Percentiles rank a stretch among this genome's conserved stretches.
phyloP scores from a whole-genome alignment of 1,140 invertebrate genomes.

The Halictus rubicundus region DNA sequence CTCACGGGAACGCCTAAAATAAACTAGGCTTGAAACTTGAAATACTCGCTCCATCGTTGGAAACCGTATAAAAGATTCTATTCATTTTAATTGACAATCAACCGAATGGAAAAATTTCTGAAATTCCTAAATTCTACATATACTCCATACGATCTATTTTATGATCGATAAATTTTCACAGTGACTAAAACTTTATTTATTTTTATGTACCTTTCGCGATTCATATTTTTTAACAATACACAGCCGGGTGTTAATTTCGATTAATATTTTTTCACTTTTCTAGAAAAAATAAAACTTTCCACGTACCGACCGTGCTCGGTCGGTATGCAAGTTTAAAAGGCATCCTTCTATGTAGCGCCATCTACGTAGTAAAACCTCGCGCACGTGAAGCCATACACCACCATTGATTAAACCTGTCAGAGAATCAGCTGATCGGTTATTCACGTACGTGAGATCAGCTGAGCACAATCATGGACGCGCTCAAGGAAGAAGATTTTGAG shows the following conservation, averaged over 20 bases:
- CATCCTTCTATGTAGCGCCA: constrained; percentile 55
- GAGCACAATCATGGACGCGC: constrained; percentile 76
- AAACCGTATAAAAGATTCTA: background rate
- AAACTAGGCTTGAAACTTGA: background rate
- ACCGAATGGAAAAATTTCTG: no score
- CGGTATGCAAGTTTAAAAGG: constrained; percentile 17
- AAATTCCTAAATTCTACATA: no score
- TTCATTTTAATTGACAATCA: background rate
- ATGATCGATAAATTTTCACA: background rate
- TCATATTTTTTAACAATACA: background rate
- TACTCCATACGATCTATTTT: no score
- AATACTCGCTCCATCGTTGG: background rate
- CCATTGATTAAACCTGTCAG: constrained; percentile 66
- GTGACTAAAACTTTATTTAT: background rate
- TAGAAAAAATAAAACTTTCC: no score
- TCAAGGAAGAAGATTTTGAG: constrained; percentile 81
- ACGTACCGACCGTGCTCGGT: constrained; percentile 1
- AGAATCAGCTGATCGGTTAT: constrained; percentile 73
- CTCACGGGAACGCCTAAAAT: background rate
- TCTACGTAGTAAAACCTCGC: constrained; percentile 54
- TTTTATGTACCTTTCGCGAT: background rate
- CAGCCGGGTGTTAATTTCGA: background rate
- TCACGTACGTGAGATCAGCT: constrained; percentile 72
- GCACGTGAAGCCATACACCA: constrained; percentile 36
- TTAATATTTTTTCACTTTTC: background rate